Base-by-base conservation (phyloP, 2,797 vertebrate species). In the Mionectes olivaceus region DNA sequence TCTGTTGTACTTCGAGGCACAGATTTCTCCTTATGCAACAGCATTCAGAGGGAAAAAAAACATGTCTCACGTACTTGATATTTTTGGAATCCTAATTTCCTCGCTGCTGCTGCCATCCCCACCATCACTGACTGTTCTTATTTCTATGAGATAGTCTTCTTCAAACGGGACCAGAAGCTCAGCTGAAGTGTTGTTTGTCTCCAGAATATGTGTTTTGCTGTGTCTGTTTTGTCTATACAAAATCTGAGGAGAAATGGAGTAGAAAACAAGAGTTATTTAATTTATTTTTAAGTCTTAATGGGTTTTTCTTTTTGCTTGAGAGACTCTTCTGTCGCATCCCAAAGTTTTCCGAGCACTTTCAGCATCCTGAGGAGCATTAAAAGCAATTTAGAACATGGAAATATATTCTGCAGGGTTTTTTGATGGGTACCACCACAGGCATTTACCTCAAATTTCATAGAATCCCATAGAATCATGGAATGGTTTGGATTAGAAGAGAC, bases 111-210 rank as follows among this genome's bases (percentile, higher is more conserved):
- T 98, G 59, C 99, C 99, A 11, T 99, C 98, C 4, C 99, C 99
- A 10, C 99, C 98, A 1, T 98, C 98, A 3, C 98, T 99, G 89
- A 98, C 95, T 22, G 98, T 98, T 97, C 98, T 98, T 96, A 99
- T 99, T 97, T 99, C 98, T 61, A 99, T 98, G 84, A 99, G 96
- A 97, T 99, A 98, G 97, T 98, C 98, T 82, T 99, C 98, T 91
- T 98, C 98, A 16, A 98, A 97, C 1, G 98, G 98, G 53, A 98
- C 97, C 68, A 98, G 98, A 24, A 99, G 98, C 95, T 99, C 99
- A 90, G 98, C 98, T 7, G 98, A 99, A 47, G 98, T 99, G 89
- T 98, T 98, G 94, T 99, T 99, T 92, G 98, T 99, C 97, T 99
- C 98, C 95, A 99, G 93, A 37, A 99, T 93, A 12, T 98, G 97